These are phyloP conservation scores for Hestina assimilis DNA, from an alignment of 1,140 invertebrate species.

Conservation along the genomic window DNA sequence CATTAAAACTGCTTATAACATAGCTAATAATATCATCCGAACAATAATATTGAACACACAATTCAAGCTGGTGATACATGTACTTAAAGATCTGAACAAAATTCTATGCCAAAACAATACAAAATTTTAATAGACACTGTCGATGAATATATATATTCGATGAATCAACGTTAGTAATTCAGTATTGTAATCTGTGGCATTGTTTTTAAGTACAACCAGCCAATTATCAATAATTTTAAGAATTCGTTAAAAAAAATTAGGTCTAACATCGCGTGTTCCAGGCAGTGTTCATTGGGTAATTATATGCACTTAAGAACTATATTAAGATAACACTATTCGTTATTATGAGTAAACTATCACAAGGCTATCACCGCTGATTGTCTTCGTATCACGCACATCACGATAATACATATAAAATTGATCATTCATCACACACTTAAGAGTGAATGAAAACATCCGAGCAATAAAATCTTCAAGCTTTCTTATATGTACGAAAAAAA, in stretches of 20 bases:
- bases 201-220: constrained; percentile 8
- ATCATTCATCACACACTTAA: constrained; percentile 35
- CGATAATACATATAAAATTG: constrained; percentile 19
- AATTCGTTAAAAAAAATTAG: constrained; percentile 24
- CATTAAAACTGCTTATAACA: not conserved
- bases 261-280: constrained; percentile 71
- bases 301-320: constrained; percentile 33
- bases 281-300: constrained; percentile 53
- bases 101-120: not conserved
- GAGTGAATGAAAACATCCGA: constrained; percentile 7
- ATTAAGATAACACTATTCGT: constrained; percentile 40
- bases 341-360: constrained; percentile 52
- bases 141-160: no score
- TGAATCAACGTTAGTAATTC: no score
- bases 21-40: not conserved
- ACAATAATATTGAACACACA: constrained; percentile 10
- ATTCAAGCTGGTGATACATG: not conserved
- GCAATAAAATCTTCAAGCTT: constrained; percentile 1
- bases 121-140: not conserved
- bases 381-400: constrained; percentile 29
- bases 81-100: not conserved
- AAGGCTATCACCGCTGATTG: constrained; percentile 59
- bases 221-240: constrained; percentile 26
- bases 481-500: not conserved
- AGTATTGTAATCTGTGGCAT: no score